Evolutionary conservation across 2,797 vertebrate species (phyloP), one percentile per base, ranked within the genome.

Genomic region (Hybognathus amarus): DNA sequence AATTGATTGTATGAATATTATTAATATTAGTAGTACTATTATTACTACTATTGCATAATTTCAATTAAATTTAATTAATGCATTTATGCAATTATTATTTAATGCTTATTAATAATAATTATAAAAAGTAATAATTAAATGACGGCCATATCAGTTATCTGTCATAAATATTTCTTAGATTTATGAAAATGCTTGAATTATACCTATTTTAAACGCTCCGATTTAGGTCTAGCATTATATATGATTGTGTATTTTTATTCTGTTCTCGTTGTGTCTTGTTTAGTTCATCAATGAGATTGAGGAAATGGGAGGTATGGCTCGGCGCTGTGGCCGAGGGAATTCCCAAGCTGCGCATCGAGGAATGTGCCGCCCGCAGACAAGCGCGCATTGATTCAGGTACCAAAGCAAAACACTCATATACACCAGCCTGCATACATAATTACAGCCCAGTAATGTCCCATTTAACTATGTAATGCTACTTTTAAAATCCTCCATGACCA

Each of bases 251-350:
- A 9, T 77, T 11, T 27, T 59, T 54, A 8, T 68, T 30, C 20
- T 70, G 54, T 64, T 27, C 64, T 30, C 3, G 6, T 36, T 63
- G 40, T 52, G 27, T 69, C 10, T 27, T 38, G 7, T 69, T 69
- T 40, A 99, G 98, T 96, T 99, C 71, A 95, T 99, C 80, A 93
- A 91, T 82, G 98, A 99, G 74, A 95, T 98, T 27, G 98, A 99
- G 90, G 97, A 97, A 75, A 95, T 99, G 96, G 98, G 98, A 66
- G 98, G 98, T 84, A 99, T 99, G 98, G 98, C 98, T 87, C 95
- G 93, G n/a, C 87, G 98, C 98, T 0, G 98, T 99, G 75, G 96
- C 96, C 1, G 97, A 99, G 78, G 98, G 98, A 7, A 96, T 99
- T 82, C 98, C 98, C 10, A 99, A 99, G 91, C 97, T 99, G 59